Base-by-base conservation (phyloP, 2,797 vertebrate genomes). In the Melanogrammus aeglefinus region DNA sequence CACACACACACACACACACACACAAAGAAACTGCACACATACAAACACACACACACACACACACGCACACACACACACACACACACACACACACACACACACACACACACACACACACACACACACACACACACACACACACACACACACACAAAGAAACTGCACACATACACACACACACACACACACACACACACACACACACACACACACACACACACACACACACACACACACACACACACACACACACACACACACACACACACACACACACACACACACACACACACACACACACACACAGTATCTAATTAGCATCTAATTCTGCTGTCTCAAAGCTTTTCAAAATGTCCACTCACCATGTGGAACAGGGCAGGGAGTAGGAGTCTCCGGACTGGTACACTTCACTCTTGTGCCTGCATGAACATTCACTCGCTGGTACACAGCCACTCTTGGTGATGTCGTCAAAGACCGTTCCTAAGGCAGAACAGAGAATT, bases 401-500 rank as follows among this genome's bases (percentile, higher is more conserved):
- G 38, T 89, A 95, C 16, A 86, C 18, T 0, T 82, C 24, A 31
- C 83, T 81, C 38, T 89, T 87, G 63, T 93, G 91, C 3, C 29
- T 0, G 84, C 94, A 95, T 0, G 92, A 81, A 81, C 94, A 95
- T 27, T 91, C 1, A 0, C 76, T 31, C 8, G 79, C 51, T 1
- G 75, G 29, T n/a, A 95, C 71, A 80, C 94, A 95, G 29, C 94
- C 91, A 5, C 36, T 80, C 0, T 86, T 33, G 7, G 44, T 70
- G 10, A 94, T 86, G 81, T 95, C 94, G 84, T 95, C 93, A 21
- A 87, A 81, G 70, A 95, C 84, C 7, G 73, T 92, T 74, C 92
- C 94, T 95, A 75, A 74, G 44, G 66, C 72, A 6, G 51, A 71
- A 2, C 71, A 4, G 35, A 57, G 1, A 77, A 4, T 69, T 69